Evolutionary conservation across 2,888 invertebrate species (phyloP), one percentile per base, ranked within the genome.

Genomic region (Mongoloraphidia duomilia): DNA sequence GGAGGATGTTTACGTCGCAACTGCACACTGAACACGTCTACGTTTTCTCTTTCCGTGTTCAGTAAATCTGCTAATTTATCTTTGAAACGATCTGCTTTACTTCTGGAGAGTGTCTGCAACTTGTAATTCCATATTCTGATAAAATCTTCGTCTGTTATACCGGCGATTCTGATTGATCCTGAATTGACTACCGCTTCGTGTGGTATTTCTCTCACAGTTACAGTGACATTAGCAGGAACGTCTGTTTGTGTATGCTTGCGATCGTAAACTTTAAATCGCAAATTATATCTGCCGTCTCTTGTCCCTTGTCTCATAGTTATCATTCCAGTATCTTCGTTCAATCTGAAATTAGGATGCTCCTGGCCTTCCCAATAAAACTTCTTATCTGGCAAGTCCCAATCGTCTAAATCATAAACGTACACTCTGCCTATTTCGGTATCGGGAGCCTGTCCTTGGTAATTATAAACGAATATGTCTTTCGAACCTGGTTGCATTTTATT

Each of bases 331-430:
- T 91, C 88, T 65, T 88, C 85, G 64, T 94, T 86, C 34, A 96
- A 71, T 53, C 84, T 87, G 65, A 94, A 94, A 57, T 83, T 80
- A 1, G 86, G 83, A 72, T 92, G 90, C 63, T 89, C 88, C 47
- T 80, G 73, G 42, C 80, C 80, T 63, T 91, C 91, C 91, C 93
- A 94, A 64, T 89, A 91, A 73, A 95, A 98, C 61, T 89, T 92
- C 68, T 98, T 98, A 66, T 97, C 96, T 0, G 89, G 90, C 54
- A 95, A 71, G 71, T 98, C 98, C 97, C 97, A 98, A 66, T 98
- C 98, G 67, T 98, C 98, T 55, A 90, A 72, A 70, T 98, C 98
- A 63, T 92, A 91, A 1, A 97, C 96, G 67, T 95, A 96, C 8
- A 97, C 97, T 53, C 91, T 76, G 36, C 96, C 96, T 54, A 97